phyloP scores from a whole-genome alignment of 1,140 invertebrate species.

The Mesaphorura yosii region DNA sequence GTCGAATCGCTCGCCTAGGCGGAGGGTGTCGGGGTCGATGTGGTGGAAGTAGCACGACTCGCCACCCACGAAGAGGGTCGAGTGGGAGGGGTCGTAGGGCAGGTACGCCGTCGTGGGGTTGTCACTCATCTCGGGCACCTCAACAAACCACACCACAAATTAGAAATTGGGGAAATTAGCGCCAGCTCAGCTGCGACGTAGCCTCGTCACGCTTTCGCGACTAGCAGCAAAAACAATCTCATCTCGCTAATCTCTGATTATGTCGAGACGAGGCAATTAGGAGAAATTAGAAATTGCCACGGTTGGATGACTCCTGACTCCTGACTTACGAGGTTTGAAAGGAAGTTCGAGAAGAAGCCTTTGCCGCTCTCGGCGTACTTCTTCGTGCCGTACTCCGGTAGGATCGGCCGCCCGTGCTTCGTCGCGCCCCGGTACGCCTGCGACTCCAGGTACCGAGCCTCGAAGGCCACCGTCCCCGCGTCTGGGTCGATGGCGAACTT shows the following conservation, averaged over 20 bases:
- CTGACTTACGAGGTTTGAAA: slow-evolving; percentile 16
- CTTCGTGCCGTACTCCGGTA: slow-evolving; percentile 17
- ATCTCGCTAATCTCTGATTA: no score
- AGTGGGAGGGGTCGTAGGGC: no score
- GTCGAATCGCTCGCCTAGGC: slow-evolving; percentile 31
- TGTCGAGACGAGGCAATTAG: no score
- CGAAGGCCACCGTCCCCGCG: slow-evolving; percentile 32
- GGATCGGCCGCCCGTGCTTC: neutral
- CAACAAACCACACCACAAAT: no score
- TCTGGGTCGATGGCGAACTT: slow-evolving; percentile 34
- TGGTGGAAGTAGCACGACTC: slow-evolving; percentile 7
- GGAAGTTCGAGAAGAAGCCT: slow-evolving; percentile 13
- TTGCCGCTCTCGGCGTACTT: neutral
- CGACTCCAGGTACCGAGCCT: slow-evolving; percentile 35
- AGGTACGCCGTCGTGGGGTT: no score
- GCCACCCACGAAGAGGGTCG: slow-evolving; percentile 1
- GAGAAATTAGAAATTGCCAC: neutral
- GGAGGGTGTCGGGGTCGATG: slow-evolving; percentile 2
- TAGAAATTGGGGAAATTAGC: no score
- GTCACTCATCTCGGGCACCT: no score
- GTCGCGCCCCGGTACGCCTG: slow-evolving; percentile 38
- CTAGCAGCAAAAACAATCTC: no score
- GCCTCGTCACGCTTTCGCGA: no score
- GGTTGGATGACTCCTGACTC: no score
- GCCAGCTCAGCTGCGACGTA: no score